Evolutionary conservation across 2,888 invertebrate species (phyloP).

Genomic region (Mesoligia furuncula): DNA sequence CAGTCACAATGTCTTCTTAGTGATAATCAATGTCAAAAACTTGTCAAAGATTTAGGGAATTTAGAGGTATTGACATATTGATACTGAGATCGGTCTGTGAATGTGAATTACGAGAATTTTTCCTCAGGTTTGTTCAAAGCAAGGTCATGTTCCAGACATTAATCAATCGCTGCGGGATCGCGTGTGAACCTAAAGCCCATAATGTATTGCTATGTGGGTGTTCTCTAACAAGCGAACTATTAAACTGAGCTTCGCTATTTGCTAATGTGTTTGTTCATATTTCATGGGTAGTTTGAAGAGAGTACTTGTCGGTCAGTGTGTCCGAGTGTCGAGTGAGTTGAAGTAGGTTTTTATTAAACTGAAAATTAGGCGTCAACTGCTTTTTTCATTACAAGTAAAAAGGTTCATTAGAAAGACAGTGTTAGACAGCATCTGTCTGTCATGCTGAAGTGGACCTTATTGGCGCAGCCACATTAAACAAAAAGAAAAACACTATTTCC

Average conservation of each 20-base stretch:
- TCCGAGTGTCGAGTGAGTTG: neutral
- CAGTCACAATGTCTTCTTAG: too few relatives aligned
- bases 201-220: constrained; percentile 28
- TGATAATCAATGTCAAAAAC: too few relatives aligned
- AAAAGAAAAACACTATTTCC: too few relatives aligned
- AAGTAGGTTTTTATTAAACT: neutral
- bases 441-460: too few relatives aligned
- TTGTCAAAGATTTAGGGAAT: too few relatives aligned
- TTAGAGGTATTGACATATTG: too few relatives aligned
- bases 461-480: too few relatives aligned
- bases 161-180: constrained; percentile 2
- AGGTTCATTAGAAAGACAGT: too few relatives aligned
- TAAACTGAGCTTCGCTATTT: constrained; percentile 21
- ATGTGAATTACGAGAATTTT: neutral
- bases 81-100: too few relatives aligned
- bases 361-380: neutral
- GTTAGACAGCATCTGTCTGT: too few relatives aligned
- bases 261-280: constrained; percentile 28
- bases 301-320: neutral
- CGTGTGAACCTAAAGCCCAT: neutral
- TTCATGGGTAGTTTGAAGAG: constrained; percentile 17
- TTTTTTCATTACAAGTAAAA: too few relatives aligned
- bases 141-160: constrained; percentile 15
- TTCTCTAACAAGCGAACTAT: constrained; percentile 1
- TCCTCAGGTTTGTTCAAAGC: neutral